A percentile compares a stretch with the other conserved stretches of the same genome.
phyloP scores from a whole-genome alignment of 2,113 vertebrate genomes.

The Gopherus evgoodei region DNA sequence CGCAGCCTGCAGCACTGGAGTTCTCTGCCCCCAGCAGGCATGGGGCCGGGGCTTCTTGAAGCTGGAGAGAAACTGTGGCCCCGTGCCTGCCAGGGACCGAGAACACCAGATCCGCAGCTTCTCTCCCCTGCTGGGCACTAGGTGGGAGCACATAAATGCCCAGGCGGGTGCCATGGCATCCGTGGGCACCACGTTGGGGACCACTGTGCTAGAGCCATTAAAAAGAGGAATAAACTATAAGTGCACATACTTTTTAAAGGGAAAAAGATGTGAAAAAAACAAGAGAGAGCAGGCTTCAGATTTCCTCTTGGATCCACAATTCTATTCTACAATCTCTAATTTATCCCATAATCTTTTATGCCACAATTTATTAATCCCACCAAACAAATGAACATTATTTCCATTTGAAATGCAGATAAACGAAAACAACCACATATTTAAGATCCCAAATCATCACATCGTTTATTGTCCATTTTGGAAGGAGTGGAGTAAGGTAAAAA shows the following conservation, averaged over 20 bases:
- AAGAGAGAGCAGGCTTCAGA: background rate
- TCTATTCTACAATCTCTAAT: background rate
- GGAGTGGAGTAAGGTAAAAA: background rate
- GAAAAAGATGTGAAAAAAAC: background rate
- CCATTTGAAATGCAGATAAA: background rate
- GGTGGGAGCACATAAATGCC: too few relatives aligned
- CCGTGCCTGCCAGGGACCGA: too few relatives aligned
- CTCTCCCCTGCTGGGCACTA: too few relatives aligned
- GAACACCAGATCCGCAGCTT: too few relatives aligned
- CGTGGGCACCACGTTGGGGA: too few relatives aligned
- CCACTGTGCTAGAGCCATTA: background rate
- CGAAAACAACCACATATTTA: background rate
- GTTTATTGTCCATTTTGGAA: background rate
- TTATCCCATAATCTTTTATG: background rate
- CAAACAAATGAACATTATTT: background rate
- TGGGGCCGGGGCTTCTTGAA: too few relatives aligned
- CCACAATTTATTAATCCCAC: background rate
- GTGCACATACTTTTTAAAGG: background rate
- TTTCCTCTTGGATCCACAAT: background rate
- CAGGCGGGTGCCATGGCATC: too few relatives aligned
- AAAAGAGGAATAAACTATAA: accelerated
- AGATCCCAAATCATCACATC: background rate
- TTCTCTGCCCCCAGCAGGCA: too few relatives aligned
- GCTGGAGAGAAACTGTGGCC: too few relatives aligned
- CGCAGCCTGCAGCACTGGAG: too few relatives aligned